A percentile compares a stretch with the other conserved stretches of the same genome.
phyloP scores from a whole-genome alignment of 2,888 invertebrate species.

The Hermodice carunculata region DNA sequence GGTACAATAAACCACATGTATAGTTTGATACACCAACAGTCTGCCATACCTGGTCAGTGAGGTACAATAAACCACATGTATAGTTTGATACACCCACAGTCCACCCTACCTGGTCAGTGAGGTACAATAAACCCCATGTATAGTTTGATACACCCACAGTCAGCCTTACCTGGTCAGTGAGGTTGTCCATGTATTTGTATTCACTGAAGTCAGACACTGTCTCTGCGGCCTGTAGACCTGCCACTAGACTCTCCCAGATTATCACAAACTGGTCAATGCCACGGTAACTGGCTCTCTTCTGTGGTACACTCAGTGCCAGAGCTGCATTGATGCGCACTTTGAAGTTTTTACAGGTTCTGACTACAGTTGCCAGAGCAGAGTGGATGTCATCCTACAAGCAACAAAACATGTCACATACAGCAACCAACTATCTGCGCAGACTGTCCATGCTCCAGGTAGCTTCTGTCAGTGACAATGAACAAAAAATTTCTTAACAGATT shows the following conservation, averaged over 20 bases:
- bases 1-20: not conserved
- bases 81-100: not conserved
- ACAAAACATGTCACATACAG: not conserved
- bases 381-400: conserved; percentile 76
- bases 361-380: conserved; percentile 76
- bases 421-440: not conserved
- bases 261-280: conserved; percentile 72
- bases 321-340: conserved; percentile 93
- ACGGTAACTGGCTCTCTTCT: conserved; percentile 79
- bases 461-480: not conserved
- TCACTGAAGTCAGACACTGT: conserved; percentile 86
- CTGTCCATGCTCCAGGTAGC: not conserved
- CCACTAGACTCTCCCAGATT: conserved; percentile 81
- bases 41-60: too few species aligned
- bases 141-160: not conserved
- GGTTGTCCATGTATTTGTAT: conserved; percentile 86
- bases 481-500: too few species aligned
- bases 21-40: too few species aligned
- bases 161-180: conserved; percentile 84
- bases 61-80: not conserved
- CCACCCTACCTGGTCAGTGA: not conserved
- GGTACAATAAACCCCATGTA: not conserved
- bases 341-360: conserved; percentile 83
- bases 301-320: conserved; percentile 77
- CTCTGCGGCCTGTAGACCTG: conserved; percentile 83